A percentile compares a stretch with the other conserved stretches of the same genome.
Evolutionary conservation across 2,797 vertebrate species (phyloP).

Genomic region (Triplophysa yarkandensis): DNA sequence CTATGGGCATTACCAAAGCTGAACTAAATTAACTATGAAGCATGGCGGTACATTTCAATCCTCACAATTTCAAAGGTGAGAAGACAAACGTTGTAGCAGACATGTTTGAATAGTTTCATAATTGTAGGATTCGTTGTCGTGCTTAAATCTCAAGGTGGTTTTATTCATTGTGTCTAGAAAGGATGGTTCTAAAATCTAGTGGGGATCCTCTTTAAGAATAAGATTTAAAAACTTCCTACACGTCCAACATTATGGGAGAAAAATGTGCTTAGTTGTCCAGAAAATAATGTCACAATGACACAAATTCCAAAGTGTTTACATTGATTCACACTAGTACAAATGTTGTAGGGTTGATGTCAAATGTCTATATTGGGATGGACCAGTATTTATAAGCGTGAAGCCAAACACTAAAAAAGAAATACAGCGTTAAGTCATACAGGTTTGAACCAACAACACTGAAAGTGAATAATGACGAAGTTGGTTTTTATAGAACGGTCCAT

Average conservation of each 20-base stretch:
- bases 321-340: not conserved
- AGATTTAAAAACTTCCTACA: not conserved
- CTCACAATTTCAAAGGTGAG: constrained; percentile 20
- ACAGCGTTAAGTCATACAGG: not conserved
- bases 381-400: not conserved
- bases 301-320: not conserved
- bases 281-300: not conserved
- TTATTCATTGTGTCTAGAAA: not conserved
- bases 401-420: not conserved
- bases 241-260: not conserved
- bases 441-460: not conserved
- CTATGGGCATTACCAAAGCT: constrained; percentile 42
- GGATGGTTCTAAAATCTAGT: not conserved
- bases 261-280: not conserved
- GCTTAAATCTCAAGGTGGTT: not conserved
- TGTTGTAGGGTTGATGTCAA: not conserved
- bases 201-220: not conserved
- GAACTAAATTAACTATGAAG: constrained; percentile 40
- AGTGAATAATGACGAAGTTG: not conserved
- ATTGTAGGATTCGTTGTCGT: not conserved
- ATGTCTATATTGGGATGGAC: not conserved
- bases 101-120: not conserved
- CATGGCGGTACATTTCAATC: constrained; percentile 21
- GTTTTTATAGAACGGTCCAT: not conserved
- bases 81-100: too few species aligned